Percentiles rank a stretch among this genome's conserved stretches.
Evolutionary conservation across 2,113 vertebrate genomes (phyloP).

Genomic region (rabbit (Oryctolagus cuniculus)): mOryCun1.1 NC_091447.1:7237001-7237500

Average conservation of each 20-base stretch:
- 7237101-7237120: neutral
- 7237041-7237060: neutral
- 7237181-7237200: neutral
- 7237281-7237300: neutral
- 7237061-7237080: neutral
- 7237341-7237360: neutral
- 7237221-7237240: neutral
- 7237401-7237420: too few species aligned
- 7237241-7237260: neutral
- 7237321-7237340: neutral
- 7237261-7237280: neutral
- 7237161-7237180: neutral
- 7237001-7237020: neutral
- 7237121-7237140: constrained; percentile 1
- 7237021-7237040: neutral
- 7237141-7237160: neutral
- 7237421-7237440: too few species aligned
- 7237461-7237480: too few species aligned
- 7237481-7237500: too few species aligned
- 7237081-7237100: neutral
- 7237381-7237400: too few species aligned
- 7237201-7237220: neutral
- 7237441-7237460: too few species aligned
- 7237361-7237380: neutral
- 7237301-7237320: neutral